phyloP scores from a whole-genome alignment of 2,113 vertebrate genomes.

The Rhineura floridana region DNA sequence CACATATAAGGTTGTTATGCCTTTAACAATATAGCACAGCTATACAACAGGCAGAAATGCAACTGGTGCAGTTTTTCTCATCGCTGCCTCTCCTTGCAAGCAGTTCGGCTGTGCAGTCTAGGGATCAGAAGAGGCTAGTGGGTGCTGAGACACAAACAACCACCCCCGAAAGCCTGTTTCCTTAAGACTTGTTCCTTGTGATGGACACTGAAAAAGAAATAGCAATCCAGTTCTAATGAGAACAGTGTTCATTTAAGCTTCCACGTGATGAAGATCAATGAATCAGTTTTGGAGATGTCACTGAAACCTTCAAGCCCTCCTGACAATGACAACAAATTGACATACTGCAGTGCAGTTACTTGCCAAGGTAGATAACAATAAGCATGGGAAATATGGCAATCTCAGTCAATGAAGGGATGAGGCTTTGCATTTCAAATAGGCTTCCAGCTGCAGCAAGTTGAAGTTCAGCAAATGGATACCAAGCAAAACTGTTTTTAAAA shows the following conservation, averaged over 20 bases:
- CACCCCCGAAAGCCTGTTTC: neutral
- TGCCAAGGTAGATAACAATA: conserved; percentile 62
- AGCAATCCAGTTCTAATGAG: conserved; percentile 52
- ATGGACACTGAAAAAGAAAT: conserved; percentile 37
- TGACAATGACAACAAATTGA: conserved; percentile 60
- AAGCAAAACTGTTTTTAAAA: conserved; percentile 60
- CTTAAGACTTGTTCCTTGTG: conserved; percentile 27
- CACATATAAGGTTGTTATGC: neutral
- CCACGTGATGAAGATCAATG: conserved; percentile 53
- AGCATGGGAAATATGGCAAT: conserved; percentile 57
- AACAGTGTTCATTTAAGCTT: conserved; percentile 59
- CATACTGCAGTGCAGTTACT: conserved; percentile 43
- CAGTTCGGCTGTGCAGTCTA: neutral
- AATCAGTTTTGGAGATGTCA: conserved; percentile 60
- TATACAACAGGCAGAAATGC: neutral
- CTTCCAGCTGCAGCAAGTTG: conserved; percentile 64
- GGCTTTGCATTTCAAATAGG: conserved; percentile 59
- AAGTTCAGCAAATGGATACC: conserved; percentile 55
- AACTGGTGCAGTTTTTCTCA: neutral
- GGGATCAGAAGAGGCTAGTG: neutral
- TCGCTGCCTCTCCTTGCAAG: neutral
- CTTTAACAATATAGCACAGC: neutral
- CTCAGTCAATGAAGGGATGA: conserved; percentile 55
- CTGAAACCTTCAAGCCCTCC: conserved; percentile 60
- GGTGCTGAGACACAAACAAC: neutral